Evolutionary conservation across 2,113 vertebrate genomes (phyloP), one percentile per base, ranked within the genome.

Genomic region (Holacanthus passer): DNA sequence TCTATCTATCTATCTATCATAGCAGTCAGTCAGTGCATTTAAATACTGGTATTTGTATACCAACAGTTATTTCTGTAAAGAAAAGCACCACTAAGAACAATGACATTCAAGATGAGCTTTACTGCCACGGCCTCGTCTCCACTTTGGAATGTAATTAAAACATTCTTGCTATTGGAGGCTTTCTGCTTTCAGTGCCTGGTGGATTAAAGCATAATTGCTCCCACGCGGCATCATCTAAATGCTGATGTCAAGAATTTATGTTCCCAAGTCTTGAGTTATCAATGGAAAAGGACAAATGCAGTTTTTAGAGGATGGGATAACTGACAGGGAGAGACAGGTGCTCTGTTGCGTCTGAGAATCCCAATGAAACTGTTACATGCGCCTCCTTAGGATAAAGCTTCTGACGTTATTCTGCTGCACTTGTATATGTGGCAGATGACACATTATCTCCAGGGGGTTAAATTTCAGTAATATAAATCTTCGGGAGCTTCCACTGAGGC

Each of bases 301-400:
- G 39, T 70, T 74, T 82, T 79, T 24, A 59, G 55, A 45, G 17
- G 72, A 78, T 71, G 73, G 85, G 59, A 60, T 80, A 72, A 87
- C 20, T 89, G 94, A 94, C 72, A 39, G 59, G 53, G 69, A 52
- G 27, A 58, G 59, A 90, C 91, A 93, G 92, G 88, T 94, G 92
- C 82, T 84, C 41, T 17, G 47, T 37, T 55, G 50, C 11, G 32
- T 92, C 79, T 78, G 77, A 73, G 82, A 84, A 82, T 84, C 82
- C 70, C 13, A 83, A 75, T 90, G 64, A 87, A 86, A 79, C 19
- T 24, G 55, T 14, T 29, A 11, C 27, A 55, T 50, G n/a, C 22
- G 43, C 39, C 70, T 83, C 65, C 72, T 86, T 72, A 47, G 58
- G 37, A 81, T 43, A 37, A 75, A 84, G 52, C 9, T 45, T 8